Evolutionary conservation across 2,888 invertebrate species (phyloP).

Genomic region (Eupithecia centaureata): DNA sequence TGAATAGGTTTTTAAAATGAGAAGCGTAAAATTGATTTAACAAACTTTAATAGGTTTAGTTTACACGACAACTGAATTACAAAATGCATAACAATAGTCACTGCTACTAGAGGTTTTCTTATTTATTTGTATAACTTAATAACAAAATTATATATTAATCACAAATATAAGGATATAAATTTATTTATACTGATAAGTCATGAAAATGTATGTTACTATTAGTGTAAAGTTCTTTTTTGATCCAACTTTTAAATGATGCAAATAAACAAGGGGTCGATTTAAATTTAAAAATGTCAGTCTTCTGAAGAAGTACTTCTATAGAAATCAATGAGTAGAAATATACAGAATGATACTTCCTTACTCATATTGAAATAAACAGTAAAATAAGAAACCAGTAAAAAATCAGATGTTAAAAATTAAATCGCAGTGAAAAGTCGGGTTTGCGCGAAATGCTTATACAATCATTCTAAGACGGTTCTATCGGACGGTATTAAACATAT

Average conservation of each 20-base stretch:
- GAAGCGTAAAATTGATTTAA: constrained; percentile 39
- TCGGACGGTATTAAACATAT: neutral
- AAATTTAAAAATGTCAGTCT: neutral
- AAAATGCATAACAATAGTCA: constrained; percentile 78
- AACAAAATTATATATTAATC: constrained; percentile 14
- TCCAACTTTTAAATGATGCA: neutral
- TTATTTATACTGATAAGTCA: neutral
- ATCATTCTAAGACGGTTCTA: constrained; percentile 29
- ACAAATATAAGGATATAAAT: neutral
- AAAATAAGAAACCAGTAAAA: neutral
- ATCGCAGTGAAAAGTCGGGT: constrained; percentile 61
- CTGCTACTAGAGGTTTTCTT: constrained; percentile 51
- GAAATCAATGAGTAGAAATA: too few relatives aligned
- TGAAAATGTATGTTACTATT: neutral
- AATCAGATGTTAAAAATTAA: constrained; percentile 10
- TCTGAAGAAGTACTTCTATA: neutral
- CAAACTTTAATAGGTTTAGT: constrained; percentile 61
- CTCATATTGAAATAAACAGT: neutral
- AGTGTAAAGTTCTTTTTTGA: neutral
- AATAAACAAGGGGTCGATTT: neutral
- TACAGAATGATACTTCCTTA: neutral
- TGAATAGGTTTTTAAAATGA: neutral
- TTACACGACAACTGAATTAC: constrained; percentile 65
- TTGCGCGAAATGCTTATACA: constrained; percentile 56
- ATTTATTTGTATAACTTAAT: constrained; percentile 9